Conservation (phyloP, 2,797 vertebrate genomes). For the Sebastes paucispinis region DNA sequence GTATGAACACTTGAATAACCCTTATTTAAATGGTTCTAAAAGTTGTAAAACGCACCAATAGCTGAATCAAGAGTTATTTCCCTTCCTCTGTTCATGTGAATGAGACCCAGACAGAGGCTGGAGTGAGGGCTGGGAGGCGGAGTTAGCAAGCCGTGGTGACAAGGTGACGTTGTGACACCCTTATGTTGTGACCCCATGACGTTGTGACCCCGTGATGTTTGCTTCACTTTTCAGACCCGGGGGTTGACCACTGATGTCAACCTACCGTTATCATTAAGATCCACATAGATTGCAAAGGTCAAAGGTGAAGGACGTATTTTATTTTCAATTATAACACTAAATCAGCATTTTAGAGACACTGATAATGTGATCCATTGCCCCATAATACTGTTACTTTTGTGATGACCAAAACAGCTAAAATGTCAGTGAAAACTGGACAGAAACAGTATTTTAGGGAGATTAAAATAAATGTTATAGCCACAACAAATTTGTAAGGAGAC, state of each 20-base stretch:
- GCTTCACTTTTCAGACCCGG: too few relatives aligned
- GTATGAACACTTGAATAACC: too few relatives aligned
- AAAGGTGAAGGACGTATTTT: neutral
- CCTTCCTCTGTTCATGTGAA: too few relatives aligned
- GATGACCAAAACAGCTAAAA: neutral
- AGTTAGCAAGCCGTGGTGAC: too few relatives aligned
- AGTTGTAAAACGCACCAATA: too few relatives aligned
- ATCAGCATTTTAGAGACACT: neutral
- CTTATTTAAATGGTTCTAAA: too few relatives aligned
- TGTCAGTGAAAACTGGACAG: neutral
- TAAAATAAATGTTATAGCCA: neutral
- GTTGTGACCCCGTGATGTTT: too few relatives aligned
- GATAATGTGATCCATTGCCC: neutral
- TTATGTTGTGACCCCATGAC: too few relatives aligned
- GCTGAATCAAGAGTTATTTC: too few relatives aligned
- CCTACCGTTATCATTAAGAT: neutral
- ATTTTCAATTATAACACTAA: neutral
- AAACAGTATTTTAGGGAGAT: neutral
- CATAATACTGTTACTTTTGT: neutral
- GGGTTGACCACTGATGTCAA: too few relatives aligned
- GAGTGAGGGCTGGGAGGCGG: too few relatives aligned
- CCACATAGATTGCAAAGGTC: neutral
- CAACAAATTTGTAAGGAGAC: neutral
- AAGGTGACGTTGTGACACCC: accelerated
- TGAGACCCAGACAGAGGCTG: too few relatives aligned